These are phyloP conservation scores for Corythaixoides concolor DNA, from an alignment of 2,113 vertebrate species.

Conservation along the genomic window DNA sequence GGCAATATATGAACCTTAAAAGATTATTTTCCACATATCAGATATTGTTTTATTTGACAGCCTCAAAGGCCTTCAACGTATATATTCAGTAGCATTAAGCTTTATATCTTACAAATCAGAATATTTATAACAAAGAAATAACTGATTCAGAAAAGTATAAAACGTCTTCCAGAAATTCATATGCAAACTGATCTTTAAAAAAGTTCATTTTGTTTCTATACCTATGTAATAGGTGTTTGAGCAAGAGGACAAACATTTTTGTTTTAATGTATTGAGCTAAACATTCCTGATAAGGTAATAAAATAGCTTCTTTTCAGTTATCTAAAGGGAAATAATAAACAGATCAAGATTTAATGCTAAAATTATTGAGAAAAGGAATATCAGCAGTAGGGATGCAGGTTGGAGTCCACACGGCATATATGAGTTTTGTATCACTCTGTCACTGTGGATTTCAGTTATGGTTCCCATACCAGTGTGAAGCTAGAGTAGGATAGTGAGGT, in stretches of 20 bases:
- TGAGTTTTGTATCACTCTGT: neutral
- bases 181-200: neutral
- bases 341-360: neutral
- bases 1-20: neutral
- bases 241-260: neutral
- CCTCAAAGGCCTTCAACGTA: neutral
- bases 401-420: neutral
- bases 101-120: neutral
- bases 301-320: neutral
- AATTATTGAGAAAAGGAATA: neutral
- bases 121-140: neutral
- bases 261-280: neutral
- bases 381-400: neutral
- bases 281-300: neutral
- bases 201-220: neutral
- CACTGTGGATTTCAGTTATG: neutral
- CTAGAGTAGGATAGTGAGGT: neutral
- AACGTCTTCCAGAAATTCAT: neutral
- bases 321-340: neutral
- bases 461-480: neutral
- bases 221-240: neutral
- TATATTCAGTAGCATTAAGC: neutral
- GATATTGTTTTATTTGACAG: neutral
- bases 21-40: neutral
- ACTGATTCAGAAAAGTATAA: neutral